Evolutionary conservation across 2,797 vertebrate genomes (phyloP).

Genomic region (Pagetopsis macropterus): DNA sequence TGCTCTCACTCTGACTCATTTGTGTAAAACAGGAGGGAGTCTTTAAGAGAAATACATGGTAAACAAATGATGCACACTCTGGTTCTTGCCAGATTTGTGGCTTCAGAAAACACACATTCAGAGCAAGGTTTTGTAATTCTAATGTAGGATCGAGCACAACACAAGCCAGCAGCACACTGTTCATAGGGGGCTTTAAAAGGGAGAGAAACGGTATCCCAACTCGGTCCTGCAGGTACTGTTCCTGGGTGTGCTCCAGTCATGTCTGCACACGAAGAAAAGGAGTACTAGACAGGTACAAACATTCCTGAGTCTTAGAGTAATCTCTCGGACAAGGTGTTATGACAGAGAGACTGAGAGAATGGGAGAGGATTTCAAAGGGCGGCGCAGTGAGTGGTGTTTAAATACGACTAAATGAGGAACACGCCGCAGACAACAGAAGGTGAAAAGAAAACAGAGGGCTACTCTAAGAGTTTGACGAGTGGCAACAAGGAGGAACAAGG

Average conservation of each 20-base stretch:
- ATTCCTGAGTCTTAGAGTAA: slow-evolving; percentile 68
- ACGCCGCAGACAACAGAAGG: slow-evolving; percentile 56
- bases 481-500: slow-evolving; percentile 25
- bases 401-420: slow-evolving; percentile 69
- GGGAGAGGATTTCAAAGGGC: slow-evolving; percentile 63
- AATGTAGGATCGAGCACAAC: slow-evolving; percentile 18
- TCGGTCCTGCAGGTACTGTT: slow-evolving; percentile 51
- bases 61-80: slow-evolving; percentile 9
- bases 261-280: slow-evolving; percentile 65
- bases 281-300: slow-evolving; percentile 45
- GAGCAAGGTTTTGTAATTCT: slow-evolving; percentile 31
- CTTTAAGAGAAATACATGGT: slow-evolving; percentile 30
- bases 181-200: slow-evolving; percentile 37
- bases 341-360: slow-evolving; percentile 57
- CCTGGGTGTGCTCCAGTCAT: slow-evolving; percentile 64
- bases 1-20: slow-evolving; percentile 23
- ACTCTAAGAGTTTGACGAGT: slow-evolving; percentile 49
- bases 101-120: slow-evolving; percentile 21
- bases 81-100: slow-evolving; percentile 20
- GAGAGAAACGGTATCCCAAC: slow-evolving; percentile 63
- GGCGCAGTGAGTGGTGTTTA: slow-evolving; percentile 57
- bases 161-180: slow-evolving; percentile 31
- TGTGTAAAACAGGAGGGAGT: slow-evolving; percentile 28
- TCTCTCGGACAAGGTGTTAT: slow-evolving; percentile 55
- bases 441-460: slow-evolving; percentile 59